phyloP scores from a whole-genome alignment of 2,888 invertebrate genomes.

The Meiosimyza decipiens region DNA sequence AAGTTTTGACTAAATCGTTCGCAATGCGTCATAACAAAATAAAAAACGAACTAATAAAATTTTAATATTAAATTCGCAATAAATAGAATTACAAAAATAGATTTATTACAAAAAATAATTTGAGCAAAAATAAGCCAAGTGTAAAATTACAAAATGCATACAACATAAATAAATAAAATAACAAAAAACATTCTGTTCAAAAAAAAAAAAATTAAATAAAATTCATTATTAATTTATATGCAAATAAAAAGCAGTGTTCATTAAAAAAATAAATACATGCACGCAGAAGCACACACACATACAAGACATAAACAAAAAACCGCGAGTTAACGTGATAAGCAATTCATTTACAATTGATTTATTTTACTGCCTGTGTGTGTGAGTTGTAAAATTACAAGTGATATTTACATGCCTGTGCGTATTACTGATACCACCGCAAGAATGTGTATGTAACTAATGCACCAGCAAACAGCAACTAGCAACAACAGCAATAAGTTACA shows the following conservation, averaged over 20 bases:
- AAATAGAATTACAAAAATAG: too few species aligned
- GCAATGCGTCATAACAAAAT: too few species aligned
- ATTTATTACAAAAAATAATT: too few species aligned
- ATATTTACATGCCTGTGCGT: background rate
- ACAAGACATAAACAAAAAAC: background rate
- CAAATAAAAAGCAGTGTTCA: constrained; percentile 5
- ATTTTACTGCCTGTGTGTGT: too few species aligned
- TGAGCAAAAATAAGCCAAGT: too few species aligned
- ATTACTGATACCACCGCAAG: background rate
- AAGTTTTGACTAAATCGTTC: too few species aligned
- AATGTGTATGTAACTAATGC: background rate
- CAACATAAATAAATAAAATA: too few species aligned
- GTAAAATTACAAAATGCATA: too few species aligned
- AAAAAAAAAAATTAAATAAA: background rate
- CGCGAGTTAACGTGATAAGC: background rate
- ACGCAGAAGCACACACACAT: background rate
- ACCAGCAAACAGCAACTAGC: background rate
- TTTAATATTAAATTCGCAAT: too few species aligned
- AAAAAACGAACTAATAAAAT: too few species aligned
- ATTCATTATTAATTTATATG: background rate
- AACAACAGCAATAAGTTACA: background rate
- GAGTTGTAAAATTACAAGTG: too few species aligned
- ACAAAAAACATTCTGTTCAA: background rate
- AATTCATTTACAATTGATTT: too few species aligned
- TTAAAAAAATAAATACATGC: background rate